Evolutionary conservation across 2,888 invertebrate species (phyloP).

Genomic region (Panopea generosa): DNA sequence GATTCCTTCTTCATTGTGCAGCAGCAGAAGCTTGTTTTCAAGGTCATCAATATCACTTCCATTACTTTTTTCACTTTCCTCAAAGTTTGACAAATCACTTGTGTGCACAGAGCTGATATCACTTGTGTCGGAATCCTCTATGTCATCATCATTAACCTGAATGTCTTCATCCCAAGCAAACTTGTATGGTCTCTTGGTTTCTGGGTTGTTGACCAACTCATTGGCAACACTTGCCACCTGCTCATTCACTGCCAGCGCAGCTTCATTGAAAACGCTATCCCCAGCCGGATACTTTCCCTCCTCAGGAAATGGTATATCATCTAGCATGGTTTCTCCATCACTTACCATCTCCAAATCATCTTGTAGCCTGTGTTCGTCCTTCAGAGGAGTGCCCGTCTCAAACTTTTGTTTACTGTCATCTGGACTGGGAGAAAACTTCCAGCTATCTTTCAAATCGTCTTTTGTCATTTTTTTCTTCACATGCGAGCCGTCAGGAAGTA

Average conservation of each 20-base stretch:
- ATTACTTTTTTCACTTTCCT: slow-evolving; percentile 67
- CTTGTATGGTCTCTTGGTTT: slow-evolving; percentile 70
- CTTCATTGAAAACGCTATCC: neutral
- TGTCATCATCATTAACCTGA: slow-evolving; percentile 70
- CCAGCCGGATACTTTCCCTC: too few relatives aligned
- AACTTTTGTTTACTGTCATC: slow-evolving; percentile 3
- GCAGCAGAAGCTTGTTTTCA: slow-evolving; percentile 47
- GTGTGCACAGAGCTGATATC: slow-evolving; percentile 85
- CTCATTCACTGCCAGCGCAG: slow-evolving; percentile 36
- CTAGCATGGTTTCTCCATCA: slow-evolving; percentile 8
- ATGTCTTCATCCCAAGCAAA: slow-evolving; percentile 81
- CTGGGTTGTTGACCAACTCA: neutral
- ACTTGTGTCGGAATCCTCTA: slow-evolving; percentile 76
- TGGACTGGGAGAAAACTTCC: neutral
- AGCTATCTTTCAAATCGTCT: slow-evolving; percentile 2
- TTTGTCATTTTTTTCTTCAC: slow-evolving; percentile 31
- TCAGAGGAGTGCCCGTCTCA: slow-evolving; percentile 4
- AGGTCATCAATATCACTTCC: slow-evolving; percentile 50
- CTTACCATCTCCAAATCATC: neutral
- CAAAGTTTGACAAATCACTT: slow-evolving; percentile 85
- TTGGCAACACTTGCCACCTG: neutral
- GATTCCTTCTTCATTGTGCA: slow-evolving; percentile 48
- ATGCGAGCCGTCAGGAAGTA: slow-evolving; percentile 38
- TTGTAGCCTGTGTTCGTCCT: neutral
- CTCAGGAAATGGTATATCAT: slow-evolving; percentile 53